A percentile compares a stretch with the other conserved stretches of the same genome.
Conservation (phyloP, 2,113 vertebrate genomes). For the Psettodes erumei region DNA sequence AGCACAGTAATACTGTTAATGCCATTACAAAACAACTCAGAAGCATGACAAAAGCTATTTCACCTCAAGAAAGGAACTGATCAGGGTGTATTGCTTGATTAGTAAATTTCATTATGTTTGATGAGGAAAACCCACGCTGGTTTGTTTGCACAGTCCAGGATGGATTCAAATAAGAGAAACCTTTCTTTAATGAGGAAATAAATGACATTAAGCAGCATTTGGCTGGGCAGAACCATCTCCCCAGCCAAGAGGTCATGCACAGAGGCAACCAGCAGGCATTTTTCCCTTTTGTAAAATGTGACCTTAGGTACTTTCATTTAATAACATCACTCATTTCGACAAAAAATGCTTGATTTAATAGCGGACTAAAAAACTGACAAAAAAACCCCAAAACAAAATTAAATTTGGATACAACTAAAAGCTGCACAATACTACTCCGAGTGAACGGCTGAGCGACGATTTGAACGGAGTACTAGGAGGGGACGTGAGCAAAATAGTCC, state of each 20-base stretch:
- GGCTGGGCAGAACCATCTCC: constrained; percentile 49
- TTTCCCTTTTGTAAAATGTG: constrained; percentile 75
- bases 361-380: constrained; percentile 49
- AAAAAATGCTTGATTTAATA: constrained; percentile 70
- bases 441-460: constrained; percentile 21
- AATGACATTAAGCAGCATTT: constrained; percentile 81
- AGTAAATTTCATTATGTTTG: constrained; percentile 64
- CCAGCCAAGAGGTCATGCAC: constrained; percentile 78
- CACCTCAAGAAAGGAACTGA: constrained; percentile 60
- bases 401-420: constrained; percentile 39
- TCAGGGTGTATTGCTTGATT: constrained; percentile 79
- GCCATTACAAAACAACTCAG: constrained; percentile 85
- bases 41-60: constrained; percentile 67
- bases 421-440: constrained; percentile 40
- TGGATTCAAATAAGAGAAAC: constrained; percentile 42
- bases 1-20: constrained; percentile 98
- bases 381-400: constrained; percentile 1
- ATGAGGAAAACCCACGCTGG: constrained; percentile 48
- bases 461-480: constrained; percentile 13
- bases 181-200: constrained; percentile 58
- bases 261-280: constrained; percentile 80
- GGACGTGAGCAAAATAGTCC: background rate
- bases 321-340: constrained; percentile 62
- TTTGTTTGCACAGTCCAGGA: constrained; percentile 36
- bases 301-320: constrained; percentile 58